Evolutionary conservation across 2,888 invertebrate species (phyloP), one percentile per base, ranked within the genome.

Genomic region (Fragum sueziense): DNA sequence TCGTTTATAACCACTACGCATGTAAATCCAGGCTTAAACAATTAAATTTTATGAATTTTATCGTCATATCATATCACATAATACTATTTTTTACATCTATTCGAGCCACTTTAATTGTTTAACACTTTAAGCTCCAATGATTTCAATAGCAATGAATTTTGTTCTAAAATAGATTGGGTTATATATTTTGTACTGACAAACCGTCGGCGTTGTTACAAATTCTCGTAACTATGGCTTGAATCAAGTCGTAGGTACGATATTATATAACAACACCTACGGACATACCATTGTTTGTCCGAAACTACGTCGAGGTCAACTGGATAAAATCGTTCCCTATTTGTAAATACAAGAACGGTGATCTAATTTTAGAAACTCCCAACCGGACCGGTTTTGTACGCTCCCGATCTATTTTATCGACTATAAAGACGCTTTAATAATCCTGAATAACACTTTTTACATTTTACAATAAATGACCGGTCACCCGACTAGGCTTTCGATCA

Each of bases 321-420:
- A n/a, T n/a, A n/a, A n/a, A n/a, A n/a, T n/a, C n/a, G n/a, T n/a
- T n/a, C n/a, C n/a, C n/a, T n/a, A n/a, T 41, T 65, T 65, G 33
- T 65, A 27, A 25, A 47, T 27, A 22, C 25, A 41, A 27, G 27
- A 27, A 41, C 20, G 37, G n/a, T 65, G 22, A n/a, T 65, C 65
- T 65, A 65, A 41, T 41, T 65, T 65, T 41, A 41, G 65, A 27
- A 33, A 31, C 27, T 14, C 61, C 25, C 25, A 22, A 20, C 37
- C 27, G 14, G 25, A 17, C 22, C 65, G 4, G 65, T 37, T 65
- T 41, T 20, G 62, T 62, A 33, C n/a, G 62, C 31, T 62, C 14
- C 31, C 20, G 29, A 27, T 25, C 34, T 62, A 41, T 65, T 47
- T 65, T 65, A 65, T 65, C 65, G 65, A 65, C 65, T 47, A 47